These are phyloP conservation scores for Poecile montanus DNA, from an alignment of 2,797 vertebrate species.

Conservation along the genomic window DNA sequence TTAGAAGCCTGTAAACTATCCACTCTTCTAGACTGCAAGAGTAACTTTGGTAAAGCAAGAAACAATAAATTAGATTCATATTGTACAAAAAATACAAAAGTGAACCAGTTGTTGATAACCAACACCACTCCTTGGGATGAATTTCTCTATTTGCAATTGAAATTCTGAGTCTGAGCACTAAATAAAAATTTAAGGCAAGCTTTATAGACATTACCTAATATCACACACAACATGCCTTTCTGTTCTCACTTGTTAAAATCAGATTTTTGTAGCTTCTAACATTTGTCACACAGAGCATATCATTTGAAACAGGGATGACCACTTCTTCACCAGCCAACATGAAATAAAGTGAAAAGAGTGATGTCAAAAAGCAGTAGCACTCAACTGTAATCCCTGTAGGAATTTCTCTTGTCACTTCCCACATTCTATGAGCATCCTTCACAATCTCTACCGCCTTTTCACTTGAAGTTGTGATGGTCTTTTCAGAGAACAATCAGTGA, in stretches of 20 bases:
- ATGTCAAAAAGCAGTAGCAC: neutral
- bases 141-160: neutral
- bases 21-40: neutral
- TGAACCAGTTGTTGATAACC: neutral
- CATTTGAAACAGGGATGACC: neutral
- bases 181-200: neutral
- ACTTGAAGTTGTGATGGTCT: neutral
- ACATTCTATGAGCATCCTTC: neutral
- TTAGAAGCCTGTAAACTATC: neutral
- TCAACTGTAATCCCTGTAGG: neutral
- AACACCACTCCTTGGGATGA: neutral
- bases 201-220: neutral
- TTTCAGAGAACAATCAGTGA: neutral
- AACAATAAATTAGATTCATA: neutral
- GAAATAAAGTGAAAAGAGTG: neutral
- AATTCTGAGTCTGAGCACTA: neutral
- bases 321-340: neutral
- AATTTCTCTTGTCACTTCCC: neutral
- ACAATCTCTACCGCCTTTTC: neutral
- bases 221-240: neutral
- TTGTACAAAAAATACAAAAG: neutral
- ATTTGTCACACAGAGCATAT: neutral
- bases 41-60: neutral
- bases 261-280: neutral
- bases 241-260: neutral